Percentiles rank a stretch among this genome's conserved stretches.
These are phyloP conservation scores for Semotilus atromaculatus DNA, from an alignment of 2,797 vertebrate genomes.

Conservation along the genomic window DNA sequence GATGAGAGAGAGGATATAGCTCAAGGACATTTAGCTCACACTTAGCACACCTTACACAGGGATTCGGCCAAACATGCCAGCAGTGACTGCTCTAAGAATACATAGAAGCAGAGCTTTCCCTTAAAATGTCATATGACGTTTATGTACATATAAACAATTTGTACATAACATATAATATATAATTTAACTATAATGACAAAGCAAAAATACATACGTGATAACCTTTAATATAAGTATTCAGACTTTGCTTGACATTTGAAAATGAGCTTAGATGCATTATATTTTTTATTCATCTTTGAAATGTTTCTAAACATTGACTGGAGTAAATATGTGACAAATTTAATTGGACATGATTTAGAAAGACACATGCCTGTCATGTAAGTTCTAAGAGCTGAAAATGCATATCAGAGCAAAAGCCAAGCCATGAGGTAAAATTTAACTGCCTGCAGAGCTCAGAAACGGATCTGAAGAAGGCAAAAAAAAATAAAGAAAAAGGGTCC, in stretches of 20 bases:
- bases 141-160: not conserved
- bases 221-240: not conserved
- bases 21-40: slow-evolving; percentile 20
- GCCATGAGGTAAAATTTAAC: not conserved
- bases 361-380: not conserved
- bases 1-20: slow-evolving; percentile 28
- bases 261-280: not conserved
- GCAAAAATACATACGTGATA: not conserved
- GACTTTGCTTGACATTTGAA: not conserved
- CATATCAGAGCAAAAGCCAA: not conserved
- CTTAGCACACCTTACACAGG: not conserved
- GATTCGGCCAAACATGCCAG: not conserved
- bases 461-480: not conserved
- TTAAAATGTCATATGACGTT: not conserved
- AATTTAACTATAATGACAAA: not conserved
- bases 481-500: not conserved
- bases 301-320: not conserved
- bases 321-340: not conserved
- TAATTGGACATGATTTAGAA: not conserved
- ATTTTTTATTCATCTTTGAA: not conserved
- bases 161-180: not conserved
- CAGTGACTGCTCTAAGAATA: not conserved
- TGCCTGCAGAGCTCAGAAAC: not conserved
- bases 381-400: not conserved
- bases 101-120: not conserved